Evolutionary conservation across 2,797 vertebrate species (phyloP).

Genomic region (Artibeus jamaicensis): DNA sequence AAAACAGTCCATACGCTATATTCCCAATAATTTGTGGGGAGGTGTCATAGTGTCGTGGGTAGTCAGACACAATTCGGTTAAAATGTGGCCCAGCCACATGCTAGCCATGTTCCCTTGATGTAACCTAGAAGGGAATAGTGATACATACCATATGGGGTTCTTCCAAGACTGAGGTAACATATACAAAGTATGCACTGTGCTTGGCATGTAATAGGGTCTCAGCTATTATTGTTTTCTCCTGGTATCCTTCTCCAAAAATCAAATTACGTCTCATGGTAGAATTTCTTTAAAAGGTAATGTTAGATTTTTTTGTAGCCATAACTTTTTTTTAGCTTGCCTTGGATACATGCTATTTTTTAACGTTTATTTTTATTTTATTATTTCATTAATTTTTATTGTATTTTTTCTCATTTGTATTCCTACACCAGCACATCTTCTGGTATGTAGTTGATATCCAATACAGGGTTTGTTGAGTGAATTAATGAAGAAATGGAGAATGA

Average conservation of each 20-base stretch:
- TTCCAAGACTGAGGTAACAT: neutral
- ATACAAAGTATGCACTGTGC: neutral
- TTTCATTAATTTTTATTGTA: neutral
- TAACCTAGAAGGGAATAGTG: neutral
- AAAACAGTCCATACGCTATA: neutral
- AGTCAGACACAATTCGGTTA: neutral
- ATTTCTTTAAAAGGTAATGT: neutral
- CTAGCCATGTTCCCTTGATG: neutral
- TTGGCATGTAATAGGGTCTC: neutral
- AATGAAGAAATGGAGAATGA: neutral
- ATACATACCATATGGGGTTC: too few relatives aligned
- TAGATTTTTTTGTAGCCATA: neutral
- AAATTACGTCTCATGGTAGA: neutral
- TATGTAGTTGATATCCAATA: neutral
- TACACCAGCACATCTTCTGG: neutral
- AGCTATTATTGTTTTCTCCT: neutral
- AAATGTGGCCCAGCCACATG: neutral
- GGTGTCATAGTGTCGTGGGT: neutral
- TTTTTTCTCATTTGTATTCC: neutral
- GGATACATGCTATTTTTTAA: neutral
- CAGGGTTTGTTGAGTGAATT: neutral
- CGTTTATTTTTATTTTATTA: neutral
- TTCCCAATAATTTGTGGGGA: neutral
- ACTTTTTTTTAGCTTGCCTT: neutral
- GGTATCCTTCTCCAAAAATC: neutral